Base-by-base conservation (phyloP, 2,888 invertebrate species). In the Hanleya hanleyi region DNA sequence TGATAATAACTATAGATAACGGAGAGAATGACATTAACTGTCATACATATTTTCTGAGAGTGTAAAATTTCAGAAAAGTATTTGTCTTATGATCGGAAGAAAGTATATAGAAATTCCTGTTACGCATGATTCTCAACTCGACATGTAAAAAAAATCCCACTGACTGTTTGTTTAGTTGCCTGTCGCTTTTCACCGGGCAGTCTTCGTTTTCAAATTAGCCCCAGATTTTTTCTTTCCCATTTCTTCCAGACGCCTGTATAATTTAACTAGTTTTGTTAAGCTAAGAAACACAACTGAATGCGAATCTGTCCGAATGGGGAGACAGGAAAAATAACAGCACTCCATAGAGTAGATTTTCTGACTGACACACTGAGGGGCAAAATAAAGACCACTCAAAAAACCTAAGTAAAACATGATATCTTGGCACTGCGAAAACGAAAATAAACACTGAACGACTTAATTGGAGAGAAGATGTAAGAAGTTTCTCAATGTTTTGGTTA, bases 341-440 rank as follows among this genome's bases (percentile, higher is more conserved):
- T 15, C 29, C 32, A 57, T 22, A 57, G 26, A 57, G 22, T 18
- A 18, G 2, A 15, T 29, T 26, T 29, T 57, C 15, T 57, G 57
- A 57, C 29, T 57, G 57, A 26, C 57, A 57, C 26, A 57, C 29
- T 22, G 57, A 9, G 57, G 7, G 47, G 22, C n/a, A 47, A 47
- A 47, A 47, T n/a, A 47, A n/a, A 47, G n/a, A 22, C 3, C 47
- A 22, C 22, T 47, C 22, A 57, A 29, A 57, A 57, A 57, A 22
- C 57, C 12, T 18, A 47, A 57, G 57, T 57, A 57, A 57, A 57
- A 57, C 29, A 29, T 32, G 57, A 57, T 57, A 57, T 57, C 57
- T 32, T 4, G 29, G 57, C 57, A 18, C 57, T 15, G 32, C 57
- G 29, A 57, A 29, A 57, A 26, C 15, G 57, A 57, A 57, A 57